Base-by-base conservation (phyloP, 2,888 invertebrate genomes). In the Agrilus biguttatus region DNA sequence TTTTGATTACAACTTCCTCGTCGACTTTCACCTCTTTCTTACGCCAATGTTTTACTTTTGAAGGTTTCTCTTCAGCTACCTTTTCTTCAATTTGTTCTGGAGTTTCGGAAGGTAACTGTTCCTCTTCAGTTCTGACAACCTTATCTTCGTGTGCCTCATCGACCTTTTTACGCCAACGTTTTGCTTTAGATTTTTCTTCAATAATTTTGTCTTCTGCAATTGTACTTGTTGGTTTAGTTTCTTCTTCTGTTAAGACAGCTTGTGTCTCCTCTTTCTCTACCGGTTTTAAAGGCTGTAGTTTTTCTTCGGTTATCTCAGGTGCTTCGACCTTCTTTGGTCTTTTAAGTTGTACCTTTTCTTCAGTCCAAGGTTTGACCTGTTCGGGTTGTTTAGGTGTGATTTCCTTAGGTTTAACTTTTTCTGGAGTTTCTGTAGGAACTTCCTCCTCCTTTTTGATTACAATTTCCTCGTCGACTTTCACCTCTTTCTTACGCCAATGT, bases 211-310 rank as follows among this genome's bases (percentile, higher is more conserved):
- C 36, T 14, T 35, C 37, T 21, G n/a, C 33, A 23, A 39, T 48
- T 41, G 36, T 10, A 32, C 46, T 36, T 46, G 45, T 34, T 41
- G 52, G 44, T 48, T 49, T 55, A 40, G 48, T 45, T 44, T 51
- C 47, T 55, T 57, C 46, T 51, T 57, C 49, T 45, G 37, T 45
- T 44, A 41, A 44, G 42, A 37, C 36, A 45, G 45, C 51, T 42
- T 59, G 57, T 8, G 58, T 51, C 4, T 60, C 60, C 39, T 60
- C 54, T 43, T 61, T 56, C 14, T 59, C n/a, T 35, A 38, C 35
- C 28, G 43, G 14, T n/a, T 36, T 33, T 43, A 32, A 8, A 13
- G 41, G 13, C 28, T 35, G 23, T 38, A 10, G 3, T 10, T 28
- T 28, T 28, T 28, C 28, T 28, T 28, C 28, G 8, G 28, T 10